A percentile compares a stretch with the other conserved stretches of the same genome.
phyloP scores from a whole-genome alignment of 2,113 vertebrate species.

The Noturus placidus region DNA sequence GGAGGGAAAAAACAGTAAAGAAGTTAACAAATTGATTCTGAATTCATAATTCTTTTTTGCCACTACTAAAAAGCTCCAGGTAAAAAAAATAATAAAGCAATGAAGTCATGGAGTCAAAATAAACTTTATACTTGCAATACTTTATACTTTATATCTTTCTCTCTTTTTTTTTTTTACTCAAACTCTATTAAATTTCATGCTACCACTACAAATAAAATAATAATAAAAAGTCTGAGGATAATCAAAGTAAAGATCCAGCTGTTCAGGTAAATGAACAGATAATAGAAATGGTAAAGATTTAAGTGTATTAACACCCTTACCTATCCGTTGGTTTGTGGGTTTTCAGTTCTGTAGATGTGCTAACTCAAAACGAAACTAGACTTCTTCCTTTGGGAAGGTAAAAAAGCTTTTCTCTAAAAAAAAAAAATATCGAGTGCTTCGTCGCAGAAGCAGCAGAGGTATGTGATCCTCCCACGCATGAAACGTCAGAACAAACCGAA shows the following conservation, averaged over 20 bases:
- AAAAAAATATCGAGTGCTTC: too few relatives aligned
- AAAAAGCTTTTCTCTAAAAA: neutral
- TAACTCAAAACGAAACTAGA: neutral
- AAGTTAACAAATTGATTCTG: neutral
- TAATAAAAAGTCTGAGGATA: neutral
- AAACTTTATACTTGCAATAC: too few relatives aligned
- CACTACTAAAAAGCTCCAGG: neutral
- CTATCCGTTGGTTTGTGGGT: neutral
- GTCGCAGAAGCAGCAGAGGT: neutral
- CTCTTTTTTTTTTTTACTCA: neutral
- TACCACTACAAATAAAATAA: neutral
- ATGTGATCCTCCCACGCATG: neutral
- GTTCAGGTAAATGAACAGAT: neutral
- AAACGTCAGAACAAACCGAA: neutral
- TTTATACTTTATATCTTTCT: too few relatives aligned
- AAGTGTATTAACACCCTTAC: neutral
- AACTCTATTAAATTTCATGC: neutral
- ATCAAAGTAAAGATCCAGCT: neutral
- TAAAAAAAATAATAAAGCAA: neutral
- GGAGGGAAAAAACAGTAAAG: too few relatives aligned
- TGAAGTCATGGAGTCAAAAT: too few relatives aligned
- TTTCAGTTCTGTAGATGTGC: neutral
- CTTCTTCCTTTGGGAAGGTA: neutral
- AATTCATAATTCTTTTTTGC: neutral
- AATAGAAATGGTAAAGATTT: neutral